These are phyloP conservation scores for Podocnemis expansa DNA, from an alignment of 2,113 vertebrate genomes.

Conservation along the genomic window DNA sequence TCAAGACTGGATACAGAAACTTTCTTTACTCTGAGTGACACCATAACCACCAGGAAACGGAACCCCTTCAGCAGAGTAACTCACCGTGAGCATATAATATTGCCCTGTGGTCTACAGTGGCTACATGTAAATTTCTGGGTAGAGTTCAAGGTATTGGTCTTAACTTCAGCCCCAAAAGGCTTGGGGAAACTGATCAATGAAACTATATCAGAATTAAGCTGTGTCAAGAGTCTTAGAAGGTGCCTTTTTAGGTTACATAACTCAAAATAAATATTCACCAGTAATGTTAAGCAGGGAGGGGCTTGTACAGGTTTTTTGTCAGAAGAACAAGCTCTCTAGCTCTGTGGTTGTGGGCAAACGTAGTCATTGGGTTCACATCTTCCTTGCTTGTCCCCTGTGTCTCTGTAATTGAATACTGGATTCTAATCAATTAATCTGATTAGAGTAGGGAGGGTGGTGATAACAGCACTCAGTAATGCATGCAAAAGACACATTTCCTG, in stretches of 20 bases:
- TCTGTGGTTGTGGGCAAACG: background rate
- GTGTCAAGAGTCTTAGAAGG: background rate
- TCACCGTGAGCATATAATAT: background rate
- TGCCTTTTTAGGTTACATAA: background rate
- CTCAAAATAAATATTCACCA: background rate
- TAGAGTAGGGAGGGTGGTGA: too few species aligned
- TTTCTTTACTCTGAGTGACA: background rate
- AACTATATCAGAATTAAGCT: background rate
- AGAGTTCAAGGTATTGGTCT: background rate
- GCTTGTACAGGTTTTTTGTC: background rate
- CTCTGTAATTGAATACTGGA: background rate
- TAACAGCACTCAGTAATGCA: accelerated
- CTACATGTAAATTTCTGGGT: background rate
- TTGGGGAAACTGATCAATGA: background rate
- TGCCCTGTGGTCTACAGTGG: background rate
- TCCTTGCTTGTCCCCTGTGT: background rate
- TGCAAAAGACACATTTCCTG: background rate
- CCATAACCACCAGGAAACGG: background rate
- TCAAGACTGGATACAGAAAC: background rate
- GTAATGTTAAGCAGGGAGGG: background rate
- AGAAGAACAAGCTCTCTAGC: background rate
- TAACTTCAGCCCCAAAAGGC: background rate
- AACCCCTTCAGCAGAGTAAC: background rate
- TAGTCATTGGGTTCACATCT: background rate
- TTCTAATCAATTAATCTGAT: background rate